Percentiles rank a stretch among this genome's conserved stretches.
Conservation (phyloP, 2,113 vertebrate species). For the Nesoenas mayeri region DNA sequence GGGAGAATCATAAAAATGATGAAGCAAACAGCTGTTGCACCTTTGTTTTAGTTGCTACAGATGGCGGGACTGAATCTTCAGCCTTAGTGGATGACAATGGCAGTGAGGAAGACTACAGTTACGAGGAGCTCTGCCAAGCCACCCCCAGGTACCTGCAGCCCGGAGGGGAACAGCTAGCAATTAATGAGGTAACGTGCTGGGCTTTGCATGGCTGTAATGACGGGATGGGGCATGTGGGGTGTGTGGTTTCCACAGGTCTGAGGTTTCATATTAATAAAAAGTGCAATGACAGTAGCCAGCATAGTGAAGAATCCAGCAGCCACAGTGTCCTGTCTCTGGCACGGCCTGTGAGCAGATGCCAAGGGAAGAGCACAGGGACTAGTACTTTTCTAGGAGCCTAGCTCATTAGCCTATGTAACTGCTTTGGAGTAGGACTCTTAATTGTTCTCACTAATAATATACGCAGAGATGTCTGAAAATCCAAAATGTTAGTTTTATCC, state of each 20-base stretch:
- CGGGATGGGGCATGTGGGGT: too few species aligned
- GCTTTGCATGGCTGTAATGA: neutral
- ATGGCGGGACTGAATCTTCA: constrained; percentile 80
- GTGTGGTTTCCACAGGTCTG: neutral
- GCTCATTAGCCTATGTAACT: neutral
- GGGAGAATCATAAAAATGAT: neutral
- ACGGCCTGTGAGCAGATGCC: neutral
- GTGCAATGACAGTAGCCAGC: neutral
- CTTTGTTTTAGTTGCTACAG: constrained; percentile 75
- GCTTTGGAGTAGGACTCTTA: neutral
- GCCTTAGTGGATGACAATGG: constrained; percentile 89
- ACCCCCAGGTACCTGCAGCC: constrained; percentile 89
- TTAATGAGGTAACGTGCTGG: constrained; percentile 86
- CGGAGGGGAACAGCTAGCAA: constrained; percentile 89
- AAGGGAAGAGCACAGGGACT: neutral
- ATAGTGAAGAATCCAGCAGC: neutral
- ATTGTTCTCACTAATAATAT: neutral
- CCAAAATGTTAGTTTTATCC: neutral
- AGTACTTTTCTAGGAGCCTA: neutral
- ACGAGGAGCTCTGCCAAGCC: constrained; percentile 87
- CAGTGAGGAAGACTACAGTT: constrained; percentile 94
- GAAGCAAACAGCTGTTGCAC: constrained; percentile 46
- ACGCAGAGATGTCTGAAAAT: neutral
- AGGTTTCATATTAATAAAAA: neutral
- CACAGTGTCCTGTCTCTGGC: neutral